Evolutionary conservation across 2,113 vertebrate species (phyloP).

Genomic region (Rhadina sibilatrix): DNA sequence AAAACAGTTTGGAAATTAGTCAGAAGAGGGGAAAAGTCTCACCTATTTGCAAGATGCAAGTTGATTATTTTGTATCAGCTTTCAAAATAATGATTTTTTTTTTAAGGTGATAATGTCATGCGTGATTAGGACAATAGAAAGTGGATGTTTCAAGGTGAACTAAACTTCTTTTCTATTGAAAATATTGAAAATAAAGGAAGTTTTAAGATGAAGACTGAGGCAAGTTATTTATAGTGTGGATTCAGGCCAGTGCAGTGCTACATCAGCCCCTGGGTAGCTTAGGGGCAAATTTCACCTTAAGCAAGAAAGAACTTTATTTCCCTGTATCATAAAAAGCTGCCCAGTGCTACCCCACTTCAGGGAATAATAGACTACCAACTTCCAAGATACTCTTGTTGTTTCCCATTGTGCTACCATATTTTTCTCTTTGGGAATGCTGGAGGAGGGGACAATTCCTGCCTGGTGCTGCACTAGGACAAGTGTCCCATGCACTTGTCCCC

Average conservation of each 20-base stretch:
- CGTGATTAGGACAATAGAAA: neutral
- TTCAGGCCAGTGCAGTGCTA: neutral
- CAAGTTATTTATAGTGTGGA: neutral
- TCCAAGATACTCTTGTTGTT: neutral
- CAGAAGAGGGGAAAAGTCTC: neutral
- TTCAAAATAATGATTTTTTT: neutral
- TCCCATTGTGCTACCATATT: neutral
- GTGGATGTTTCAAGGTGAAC: neutral
- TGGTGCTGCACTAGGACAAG: neutral
- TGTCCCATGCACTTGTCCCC: neutral
- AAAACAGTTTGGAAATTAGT: neutral
- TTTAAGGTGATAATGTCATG: neutral
- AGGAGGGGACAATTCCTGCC: neutral
- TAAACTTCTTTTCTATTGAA: neutral
- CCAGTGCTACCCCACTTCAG: neutral
- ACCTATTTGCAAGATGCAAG: neutral
- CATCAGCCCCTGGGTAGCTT: neutral
- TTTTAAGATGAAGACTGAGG: neutral
- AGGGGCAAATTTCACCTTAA: constrained; percentile 4
- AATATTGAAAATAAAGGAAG: too few relatives aligned
- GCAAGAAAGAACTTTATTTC: neutral
- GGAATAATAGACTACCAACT: neutral
- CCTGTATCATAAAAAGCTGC: neutral
- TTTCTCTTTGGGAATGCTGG: neutral
- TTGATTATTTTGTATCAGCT: neutral